Percentiles rank a stretch among this genome's conserved stretches.
These are phyloP conservation scores for Somateria mollissima DNA, from an alignment of 2,797 vertebrate genomes.

Conservation along the genomic window DNA sequence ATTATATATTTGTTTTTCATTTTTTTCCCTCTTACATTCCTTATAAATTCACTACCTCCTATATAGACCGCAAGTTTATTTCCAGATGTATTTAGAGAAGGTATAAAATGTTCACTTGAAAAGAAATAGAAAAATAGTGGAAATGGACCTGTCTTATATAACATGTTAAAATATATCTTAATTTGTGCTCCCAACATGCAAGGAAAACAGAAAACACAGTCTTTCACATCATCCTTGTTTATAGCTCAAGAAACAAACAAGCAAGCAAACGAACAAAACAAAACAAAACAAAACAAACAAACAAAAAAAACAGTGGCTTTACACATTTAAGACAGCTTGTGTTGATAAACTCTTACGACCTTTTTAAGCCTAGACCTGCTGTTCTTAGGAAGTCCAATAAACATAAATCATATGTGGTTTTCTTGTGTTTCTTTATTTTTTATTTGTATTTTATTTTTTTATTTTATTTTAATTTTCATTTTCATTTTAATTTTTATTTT, in stretches of 20 bases:
- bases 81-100: neutral
- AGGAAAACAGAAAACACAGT: too few species aligned
- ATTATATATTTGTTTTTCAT: neutral
- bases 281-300: too few species aligned
- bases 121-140: neutral
- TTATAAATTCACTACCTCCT: neutral
- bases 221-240: too few species aligned
- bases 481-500: too few species aligned
- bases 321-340: neutral
- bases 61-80: neutral
- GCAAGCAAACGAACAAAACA: too few species aligned
- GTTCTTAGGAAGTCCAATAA: neutral
- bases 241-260: too few species aligned
- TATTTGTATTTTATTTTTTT: neutral
- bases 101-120: neutral
- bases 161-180: neutral
- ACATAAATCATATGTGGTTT: accelerated
- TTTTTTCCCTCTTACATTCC: neutral
- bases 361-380: neutral
- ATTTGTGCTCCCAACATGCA: too few species aligned
- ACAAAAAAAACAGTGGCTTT: neutral
- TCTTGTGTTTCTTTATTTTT: neutral
- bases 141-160: neutral
- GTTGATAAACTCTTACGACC: neutral
- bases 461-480: too few species aligned